These are phyloP conservation scores for Zelleria hepariella DNA, from an alignment of 2,888 invertebrate species.

Conservation along the genomic window DNA sequence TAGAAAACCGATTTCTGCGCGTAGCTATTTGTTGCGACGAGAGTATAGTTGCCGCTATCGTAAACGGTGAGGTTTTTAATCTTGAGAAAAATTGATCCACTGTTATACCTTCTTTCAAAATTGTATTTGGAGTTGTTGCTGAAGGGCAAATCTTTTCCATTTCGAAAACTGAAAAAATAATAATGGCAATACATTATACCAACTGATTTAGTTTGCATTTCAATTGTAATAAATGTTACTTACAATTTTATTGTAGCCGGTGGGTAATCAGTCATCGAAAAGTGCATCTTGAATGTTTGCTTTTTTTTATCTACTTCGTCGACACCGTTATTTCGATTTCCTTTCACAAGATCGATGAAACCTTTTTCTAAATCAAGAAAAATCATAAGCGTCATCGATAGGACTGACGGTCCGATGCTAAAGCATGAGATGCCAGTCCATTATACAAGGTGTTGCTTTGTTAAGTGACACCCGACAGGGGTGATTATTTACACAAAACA, in stretches of 20 bases:
- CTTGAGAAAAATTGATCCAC: constrained; percentile 17
- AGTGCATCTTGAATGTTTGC: constrained; percentile 11
- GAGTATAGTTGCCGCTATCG: constrained; percentile 45
- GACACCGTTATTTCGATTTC: constrained; percentile 6
- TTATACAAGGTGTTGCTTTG: too few relatives aligned
- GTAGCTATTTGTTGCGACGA: constrained; percentile 32
- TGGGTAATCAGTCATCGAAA: constrained; percentile 30
- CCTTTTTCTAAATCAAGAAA: constrained; percentile 24
- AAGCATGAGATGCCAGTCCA: too few relatives aligned
- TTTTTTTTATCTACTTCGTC: constrained; percentile 5
- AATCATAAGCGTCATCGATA: neutral
- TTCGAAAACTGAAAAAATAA: constrained; percentile 18
- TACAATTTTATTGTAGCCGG: constrained; percentile 26
- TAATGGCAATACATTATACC: neutral
- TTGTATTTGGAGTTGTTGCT: neutral
- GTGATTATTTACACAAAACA: too few relatives aligned
- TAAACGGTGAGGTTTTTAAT: constrained; percentile 22
- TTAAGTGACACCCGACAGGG: too few relatives aligned
- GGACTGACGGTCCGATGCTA: too few relatives aligned
- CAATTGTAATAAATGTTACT: constrained; percentile 18
- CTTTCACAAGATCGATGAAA: constrained; percentile 19
- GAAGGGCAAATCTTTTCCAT: constrained; percentile 20
- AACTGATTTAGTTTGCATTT: neutral
- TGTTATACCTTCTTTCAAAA: neutral
- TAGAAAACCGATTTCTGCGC: constrained; percentile 20